Percentiles rank a stretch among this genome's conserved stretches.
Evolutionary conservation across 2,888 invertebrate species (phyloP).

Genomic region (Drosophila lutescens): DNA sequence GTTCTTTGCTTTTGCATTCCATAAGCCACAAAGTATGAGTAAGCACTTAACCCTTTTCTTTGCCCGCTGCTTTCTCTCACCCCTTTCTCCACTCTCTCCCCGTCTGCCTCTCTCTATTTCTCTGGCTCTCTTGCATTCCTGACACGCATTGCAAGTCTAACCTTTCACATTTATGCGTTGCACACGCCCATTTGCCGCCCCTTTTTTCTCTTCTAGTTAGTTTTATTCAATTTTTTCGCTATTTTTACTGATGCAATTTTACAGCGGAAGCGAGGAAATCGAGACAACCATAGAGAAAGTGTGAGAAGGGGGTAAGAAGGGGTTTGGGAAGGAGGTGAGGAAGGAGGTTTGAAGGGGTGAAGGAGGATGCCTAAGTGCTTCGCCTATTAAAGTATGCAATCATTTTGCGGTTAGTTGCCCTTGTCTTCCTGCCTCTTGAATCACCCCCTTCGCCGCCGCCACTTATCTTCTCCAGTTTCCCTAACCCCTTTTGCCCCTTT

Average conservation of each 20-base stretch:
- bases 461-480: conserved; percentile 2
- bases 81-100: not conserved
- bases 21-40: conserved; percentile 46
- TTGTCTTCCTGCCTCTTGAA: conserved; percentile 23
- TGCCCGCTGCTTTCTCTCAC: conserved; percentile 7
- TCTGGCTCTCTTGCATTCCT: conserved; percentile 21
- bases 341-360: not conserved
- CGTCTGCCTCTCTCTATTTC: not conserved
- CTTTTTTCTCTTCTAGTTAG: conserved; percentile 44
- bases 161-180: conserved; percentile 66
- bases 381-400: conserved; percentile 78
- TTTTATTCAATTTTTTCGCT: conserved; percentile 72
- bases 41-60: conserved; percentile 46
- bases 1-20: conserved; percentile 36
- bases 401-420: conserved; percentile 65
- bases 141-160: conserved; percentile 59
- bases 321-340: not conserved
- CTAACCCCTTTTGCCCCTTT: not conserved
- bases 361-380: conserved; percentile 63
- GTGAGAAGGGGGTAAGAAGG: not conserved
- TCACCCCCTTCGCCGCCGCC: conserved; percentile 3
- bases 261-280: conserved; percentile 35
- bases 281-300: conserved; percentile 23
- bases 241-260: conserved; percentile 63
- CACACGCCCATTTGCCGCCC: conserved; percentile 10